Evolutionary conservation across 2,888 invertebrate genomes (phyloP).

Genomic region (Nycteola revayana): DNA sequence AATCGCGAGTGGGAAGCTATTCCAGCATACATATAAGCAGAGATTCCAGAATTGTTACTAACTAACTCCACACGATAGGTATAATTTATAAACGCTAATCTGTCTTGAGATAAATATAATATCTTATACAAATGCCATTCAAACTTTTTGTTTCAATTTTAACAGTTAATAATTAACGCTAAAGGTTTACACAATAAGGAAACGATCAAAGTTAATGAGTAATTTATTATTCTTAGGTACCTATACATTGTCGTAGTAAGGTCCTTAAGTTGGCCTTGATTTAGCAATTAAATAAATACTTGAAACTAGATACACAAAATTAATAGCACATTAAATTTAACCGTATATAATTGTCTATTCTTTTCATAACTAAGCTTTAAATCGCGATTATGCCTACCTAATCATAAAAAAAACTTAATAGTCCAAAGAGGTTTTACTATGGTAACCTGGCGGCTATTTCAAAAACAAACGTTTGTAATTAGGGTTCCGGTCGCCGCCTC

Average conservation of each 20-base stretch:
- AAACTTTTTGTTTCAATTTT: slow-evolving; percentile 2
- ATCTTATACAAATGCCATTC: not conserved
- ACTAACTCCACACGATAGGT: too few relatives aligned
- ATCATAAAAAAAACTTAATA: slow-evolving; percentile 11
- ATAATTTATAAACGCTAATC: too few relatives aligned
- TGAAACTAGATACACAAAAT: slow-evolving; percentile 6
- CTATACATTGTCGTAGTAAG: too few relatives aligned
- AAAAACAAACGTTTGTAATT: slow-evolving; percentile 78
- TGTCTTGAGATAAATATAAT: too few relatives aligned
- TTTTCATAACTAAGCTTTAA: slow-evolving; percentile 6
- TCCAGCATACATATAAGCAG: too few relatives aligned
- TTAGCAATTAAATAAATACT: slow-evolving; percentile 7
- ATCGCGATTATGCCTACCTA: slow-evolving; percentile 6
- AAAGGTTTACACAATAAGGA: not conserved
- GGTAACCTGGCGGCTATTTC: slow-evolving; percentile 63
- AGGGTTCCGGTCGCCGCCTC: slow-evolving; percentile 52
- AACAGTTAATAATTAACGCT: not conserved
- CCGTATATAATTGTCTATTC: slow-evolving; percentile 10
- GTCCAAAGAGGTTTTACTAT: slow-evolving; percentile 30
- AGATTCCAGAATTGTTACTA: too few relatives aligned
- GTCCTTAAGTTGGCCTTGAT: slow-evolving; percentile 4
- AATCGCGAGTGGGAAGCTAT: too few relatives aligned
- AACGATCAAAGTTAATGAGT: not conserved
- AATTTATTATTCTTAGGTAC: not conserved
- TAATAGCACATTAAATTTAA: slow-evolving; percentile 6